These are phyloP conservation scores for Columba livia DNA, from an alignment of 2,113 vertebrate species.

Conservation along the genomic window DNA sequence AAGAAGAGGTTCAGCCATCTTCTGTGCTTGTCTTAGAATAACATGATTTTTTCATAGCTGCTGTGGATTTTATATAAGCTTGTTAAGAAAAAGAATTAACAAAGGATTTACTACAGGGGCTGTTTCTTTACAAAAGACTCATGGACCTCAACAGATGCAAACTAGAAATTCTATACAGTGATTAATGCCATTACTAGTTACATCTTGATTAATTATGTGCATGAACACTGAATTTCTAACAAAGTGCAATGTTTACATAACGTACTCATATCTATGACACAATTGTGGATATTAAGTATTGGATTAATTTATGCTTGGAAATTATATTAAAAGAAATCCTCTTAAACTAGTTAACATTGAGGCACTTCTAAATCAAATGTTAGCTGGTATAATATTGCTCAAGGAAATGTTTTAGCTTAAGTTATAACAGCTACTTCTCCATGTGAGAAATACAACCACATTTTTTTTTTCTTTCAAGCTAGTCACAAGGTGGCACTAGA, in stretches of 20 bases:
- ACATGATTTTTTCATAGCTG: neutral
- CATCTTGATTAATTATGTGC: neutral
- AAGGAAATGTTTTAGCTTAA: neutral
- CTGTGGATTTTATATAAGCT: neutral
- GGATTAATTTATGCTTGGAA: neutral
- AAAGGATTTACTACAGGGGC: neutral
- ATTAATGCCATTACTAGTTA: neutral
- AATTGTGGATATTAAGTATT: neutral
- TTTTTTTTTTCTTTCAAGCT: neutral
- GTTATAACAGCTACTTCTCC: neutral
- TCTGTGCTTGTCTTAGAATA: neutral
- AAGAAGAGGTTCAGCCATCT: neutral
- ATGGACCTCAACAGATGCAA: neutral
- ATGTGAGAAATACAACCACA: neutral
- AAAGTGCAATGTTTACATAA: neutral
- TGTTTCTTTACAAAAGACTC: neutral
- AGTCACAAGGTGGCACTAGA: slow-evolving; percentile 94
- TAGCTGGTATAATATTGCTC: neutral
- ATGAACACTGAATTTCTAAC: neutral
- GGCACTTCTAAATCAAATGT: neutral
- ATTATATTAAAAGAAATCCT: neutral
- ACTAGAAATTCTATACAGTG: neutral
- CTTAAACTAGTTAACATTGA: neutral
- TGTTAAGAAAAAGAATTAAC: neutral
- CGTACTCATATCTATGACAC: neutral